Evolutionary conservation across 2,797 vertebrate species (phyloP).

Genomic region (Hippopotamyrus pictus): DNA sequence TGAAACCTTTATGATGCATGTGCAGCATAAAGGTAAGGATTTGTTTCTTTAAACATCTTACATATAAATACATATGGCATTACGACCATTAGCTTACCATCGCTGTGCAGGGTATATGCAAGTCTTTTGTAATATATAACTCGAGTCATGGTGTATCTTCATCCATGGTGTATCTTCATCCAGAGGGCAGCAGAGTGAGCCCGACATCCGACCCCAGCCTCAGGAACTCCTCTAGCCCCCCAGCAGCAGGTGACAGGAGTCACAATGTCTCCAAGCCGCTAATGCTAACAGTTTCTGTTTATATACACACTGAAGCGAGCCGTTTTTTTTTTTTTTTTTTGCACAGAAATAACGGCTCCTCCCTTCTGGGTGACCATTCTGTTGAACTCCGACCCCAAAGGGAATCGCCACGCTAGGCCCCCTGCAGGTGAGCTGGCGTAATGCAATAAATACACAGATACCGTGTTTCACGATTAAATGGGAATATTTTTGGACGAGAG

Average conservation of each 20-base stretch:
- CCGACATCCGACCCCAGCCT: slow-evolving; percentile 31
- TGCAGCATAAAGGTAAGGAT: slow-evolving; percentile 36
- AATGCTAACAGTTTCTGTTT: not conserved
- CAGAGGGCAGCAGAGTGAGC: slow-evolving; percentile 34
- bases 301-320: not conserved
- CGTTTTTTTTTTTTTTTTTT: not conserved
- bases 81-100: not conserved
- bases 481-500: not conserved
- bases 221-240: slow-evolving; percentile 22
- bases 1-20: slow-evolving; percentile 18
- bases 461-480: not conserved
- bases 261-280: not conserved
- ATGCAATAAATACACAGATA: not conserved
- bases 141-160: slow-evolving; percentile 33
- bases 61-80: not conserved
- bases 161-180: slow-evolving; percentile 32
- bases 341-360: slow-evolving; percentile 43
- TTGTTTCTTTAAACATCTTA: not conserved
- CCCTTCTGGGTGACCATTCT: slow-evolving; percentile 48
- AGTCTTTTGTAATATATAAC: slow-evolving; percentile 23
- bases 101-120: not conserved
- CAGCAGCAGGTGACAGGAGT: slow-evolving; percentile 41
- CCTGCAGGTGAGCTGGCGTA: slow-evolving; percentile 38
- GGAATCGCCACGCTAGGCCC: slow-evolving; percentile 35
- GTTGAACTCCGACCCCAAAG: slow-evolving; percentile 47